Evolutionary conservation across 2,113 vertebrate species (phyloP).

Genomic region (Phoxinus phoxinus): DNA sequence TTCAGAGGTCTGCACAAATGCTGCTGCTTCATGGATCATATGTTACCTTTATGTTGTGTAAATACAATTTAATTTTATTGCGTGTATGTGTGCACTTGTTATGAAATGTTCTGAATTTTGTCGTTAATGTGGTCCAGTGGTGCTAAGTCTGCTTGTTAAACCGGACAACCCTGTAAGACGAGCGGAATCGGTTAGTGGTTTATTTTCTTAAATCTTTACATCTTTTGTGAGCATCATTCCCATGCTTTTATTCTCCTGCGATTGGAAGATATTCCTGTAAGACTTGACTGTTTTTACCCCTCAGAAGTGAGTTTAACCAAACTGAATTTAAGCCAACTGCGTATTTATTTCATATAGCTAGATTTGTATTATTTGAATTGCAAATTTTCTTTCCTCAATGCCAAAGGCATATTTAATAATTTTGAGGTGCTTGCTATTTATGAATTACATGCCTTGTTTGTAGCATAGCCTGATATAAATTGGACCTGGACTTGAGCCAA

Average conservation of each 20-base stretch:
- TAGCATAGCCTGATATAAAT: conserved; percentile 41
- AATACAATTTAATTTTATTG: conserved; percentile 33
- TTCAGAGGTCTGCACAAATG: conserved; percentile 3
- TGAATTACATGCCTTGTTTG: conserved; percentile 55
- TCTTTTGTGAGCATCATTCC: conserved; percentile 5
- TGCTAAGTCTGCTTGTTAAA: conserved; percentile 16
- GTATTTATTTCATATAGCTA: conserved; percentile 71
- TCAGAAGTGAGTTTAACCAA: conserved; percentile 33
- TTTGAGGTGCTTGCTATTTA: conserved; percentile 67
- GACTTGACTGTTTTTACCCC: conserved; percentile 67
- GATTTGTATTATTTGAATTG: conserved; percentile 59
- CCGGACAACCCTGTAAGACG: background rate
- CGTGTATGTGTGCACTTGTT: background rate
- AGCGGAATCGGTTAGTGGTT: background rate
- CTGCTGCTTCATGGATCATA: conserved; percentile 18
- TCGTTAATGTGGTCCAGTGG: background rate
- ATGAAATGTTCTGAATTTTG: conserved; percentile 13
- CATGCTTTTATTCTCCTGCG: conserved; percentile 49
- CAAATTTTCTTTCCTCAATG: conserved; percentile 60
- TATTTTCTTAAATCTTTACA: background rate
- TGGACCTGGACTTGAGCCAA: conserved; percentile 1
- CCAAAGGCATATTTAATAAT: conserved; percentile 73
- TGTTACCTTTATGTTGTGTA: conserved; percentile 36
- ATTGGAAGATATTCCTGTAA: conserved; percentile 73
- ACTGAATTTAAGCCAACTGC: conserved; percentile 51